Evolutionary conservation across 2,113 vertebrate species (phyloP).

Genomic region (Terrapene triunguis): DNA sequence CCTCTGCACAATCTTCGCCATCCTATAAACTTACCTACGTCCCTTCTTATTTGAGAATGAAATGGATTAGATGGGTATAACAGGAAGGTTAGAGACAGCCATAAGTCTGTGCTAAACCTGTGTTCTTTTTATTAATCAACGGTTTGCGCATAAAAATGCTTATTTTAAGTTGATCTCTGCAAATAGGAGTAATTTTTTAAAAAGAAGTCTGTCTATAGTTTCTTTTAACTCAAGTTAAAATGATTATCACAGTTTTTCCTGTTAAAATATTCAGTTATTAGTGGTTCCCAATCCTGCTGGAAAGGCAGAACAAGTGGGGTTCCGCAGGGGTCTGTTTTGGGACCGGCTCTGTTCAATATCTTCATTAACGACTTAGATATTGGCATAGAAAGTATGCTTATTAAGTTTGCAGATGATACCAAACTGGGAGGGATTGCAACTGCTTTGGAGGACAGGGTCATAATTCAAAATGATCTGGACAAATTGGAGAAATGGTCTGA

Average conservation of each 20-base stretch:
- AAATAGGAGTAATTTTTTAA: background rate
- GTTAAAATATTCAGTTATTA: background rate
- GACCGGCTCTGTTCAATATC: no score
- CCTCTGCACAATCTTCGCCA: fast-evolving
- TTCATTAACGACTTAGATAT: no score
- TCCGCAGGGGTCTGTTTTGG: no score
- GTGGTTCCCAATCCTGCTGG: no score
- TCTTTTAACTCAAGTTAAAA: background rate
- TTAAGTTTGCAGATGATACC: no score
- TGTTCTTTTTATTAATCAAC: background rate
- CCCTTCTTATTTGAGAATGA: background rate
- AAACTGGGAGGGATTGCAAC: no score
- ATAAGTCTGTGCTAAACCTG: background rate
- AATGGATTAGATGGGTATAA: background rate
- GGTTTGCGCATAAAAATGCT: background rate
- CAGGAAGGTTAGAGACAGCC: background rate
- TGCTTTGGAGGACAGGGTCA: no score
- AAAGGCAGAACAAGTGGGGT: no score
- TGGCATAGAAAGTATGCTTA: no score
- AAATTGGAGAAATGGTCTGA: no score
- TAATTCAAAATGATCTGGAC: no score
- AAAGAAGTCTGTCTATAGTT: background rate
- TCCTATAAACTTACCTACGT: background rate
- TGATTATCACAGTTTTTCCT: background rate
- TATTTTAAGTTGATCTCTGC: background rate